phyloP scores from a whole-genome alignment of 1,140 invertebrate genomes.

The Hetaerina americana region DNA sequence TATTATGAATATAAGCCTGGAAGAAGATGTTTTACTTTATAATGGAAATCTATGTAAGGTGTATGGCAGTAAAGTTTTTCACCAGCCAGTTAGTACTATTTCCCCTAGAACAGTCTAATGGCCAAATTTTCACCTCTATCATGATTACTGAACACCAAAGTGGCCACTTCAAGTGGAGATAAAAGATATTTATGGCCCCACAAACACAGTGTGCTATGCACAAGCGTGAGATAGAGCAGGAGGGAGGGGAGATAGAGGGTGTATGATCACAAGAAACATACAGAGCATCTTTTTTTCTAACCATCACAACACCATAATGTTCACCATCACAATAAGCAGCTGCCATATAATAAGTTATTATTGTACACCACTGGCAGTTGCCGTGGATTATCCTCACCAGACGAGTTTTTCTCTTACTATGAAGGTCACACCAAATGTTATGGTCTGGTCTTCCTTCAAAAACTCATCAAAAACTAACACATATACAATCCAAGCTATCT shows the following conservation, averaged over 20 bases:
- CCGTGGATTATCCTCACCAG: neutral
- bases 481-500: too few species aligned
- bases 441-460: too few species aligned
- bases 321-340: neutral
- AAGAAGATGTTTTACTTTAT: slow-evolving; percentile 1
- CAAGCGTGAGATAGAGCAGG: neutral
- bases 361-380: neutral
- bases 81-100: neutral
- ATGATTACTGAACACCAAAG: slow-evolving; percentile 44
- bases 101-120: neutral
- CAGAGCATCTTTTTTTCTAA: neutral
- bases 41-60: neutral
- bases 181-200: neutral
- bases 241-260: neutral
- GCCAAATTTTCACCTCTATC: slow-evolving; percentile 21
- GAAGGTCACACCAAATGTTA: too few species aligned
- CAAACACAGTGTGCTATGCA: neutral
- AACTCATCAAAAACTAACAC: too few species aligned
- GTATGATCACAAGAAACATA: neutral
- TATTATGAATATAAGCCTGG: neutral
- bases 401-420: too few species aligned
- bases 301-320: neutral
- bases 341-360: neutral
- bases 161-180: slow-evolving; percentile 23
- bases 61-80: neutral